Percentiles rank a stretch among this genome's conserved stretches.
phyloP scores from a whole-genome alignment of 2,888 invertebrate genomes.

The Panzeria rudis region DNA sequence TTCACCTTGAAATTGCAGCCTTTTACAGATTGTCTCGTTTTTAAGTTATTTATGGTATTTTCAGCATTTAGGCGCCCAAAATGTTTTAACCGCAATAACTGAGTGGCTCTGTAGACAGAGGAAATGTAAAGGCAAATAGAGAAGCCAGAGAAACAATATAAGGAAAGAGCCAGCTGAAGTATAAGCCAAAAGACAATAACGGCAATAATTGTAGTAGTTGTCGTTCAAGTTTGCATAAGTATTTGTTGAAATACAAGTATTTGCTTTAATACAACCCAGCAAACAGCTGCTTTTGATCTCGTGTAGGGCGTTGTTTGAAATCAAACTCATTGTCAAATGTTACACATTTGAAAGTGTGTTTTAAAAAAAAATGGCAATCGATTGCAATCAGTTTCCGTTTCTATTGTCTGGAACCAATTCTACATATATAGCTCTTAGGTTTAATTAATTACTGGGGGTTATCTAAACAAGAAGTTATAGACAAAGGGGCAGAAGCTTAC shows the following conservation, averaged over 20 bases:
- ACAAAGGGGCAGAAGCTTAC: no score
- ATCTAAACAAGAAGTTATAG: no score
- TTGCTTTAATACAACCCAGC: neutral
- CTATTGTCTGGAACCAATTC: no score
- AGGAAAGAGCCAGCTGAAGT: neutral
- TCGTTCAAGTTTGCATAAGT: neutral
- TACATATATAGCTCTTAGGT: no score
- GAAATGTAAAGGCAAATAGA: neutral
- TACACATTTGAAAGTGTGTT: no score
- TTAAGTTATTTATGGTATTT: slow-evolving; percentile 60
- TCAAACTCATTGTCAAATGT: no score
- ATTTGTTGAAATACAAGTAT: slow-evolving; percentile 6
- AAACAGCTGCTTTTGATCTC: neutral
- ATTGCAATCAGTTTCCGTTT: no score
- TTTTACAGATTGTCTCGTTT: slow-evolving; percentile 49
- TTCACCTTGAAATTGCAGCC: slow-evolving; percentile 16
- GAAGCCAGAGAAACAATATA: neutral
- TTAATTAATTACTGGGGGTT: no score
- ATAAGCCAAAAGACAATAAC: slow-evolving; percentile 1
- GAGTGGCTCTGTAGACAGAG: slow-evolving; percentile 4
- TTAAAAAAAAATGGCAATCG: no score
- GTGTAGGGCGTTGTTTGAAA: no score
- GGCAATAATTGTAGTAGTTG: slow-evolving; percentile 35
- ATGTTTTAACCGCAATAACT: slow-evolving; percentile 59
- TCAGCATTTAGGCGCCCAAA: slow-evolving; percentile 66